Evolutionary conservation across 2,113 vertebrate genomes (phyloP).

Genomic region (Macrotus californicus): DNA sequence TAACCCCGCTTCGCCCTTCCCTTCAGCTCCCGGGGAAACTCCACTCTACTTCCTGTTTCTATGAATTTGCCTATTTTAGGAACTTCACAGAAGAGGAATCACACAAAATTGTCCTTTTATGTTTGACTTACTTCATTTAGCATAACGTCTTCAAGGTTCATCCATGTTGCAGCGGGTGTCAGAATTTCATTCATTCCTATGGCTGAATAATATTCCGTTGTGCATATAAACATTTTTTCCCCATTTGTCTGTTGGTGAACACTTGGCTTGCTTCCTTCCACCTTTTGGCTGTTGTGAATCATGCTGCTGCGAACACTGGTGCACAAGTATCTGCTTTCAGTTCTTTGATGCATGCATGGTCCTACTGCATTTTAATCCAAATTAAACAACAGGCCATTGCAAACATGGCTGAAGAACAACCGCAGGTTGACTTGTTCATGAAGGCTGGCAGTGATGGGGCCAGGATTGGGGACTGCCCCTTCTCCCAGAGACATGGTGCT

Average conservation of each 20-base stretch:
- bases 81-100: background rate
- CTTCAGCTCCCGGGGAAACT: background rate
- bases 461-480: constrained; percentile 75
- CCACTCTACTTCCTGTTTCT: background rate
- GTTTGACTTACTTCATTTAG: background rate
- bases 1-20: background rate
- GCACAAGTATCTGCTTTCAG: background rate
- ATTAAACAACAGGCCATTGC: background rate
- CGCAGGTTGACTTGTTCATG: too few relatives aligned
- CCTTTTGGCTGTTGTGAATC: background rate
- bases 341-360: background rate
- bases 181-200: background rate
- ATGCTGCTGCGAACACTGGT: background rate
- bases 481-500: constrained; percentile 77
- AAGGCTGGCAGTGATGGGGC: constrained; percentile 92
- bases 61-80: background rate
- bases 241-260: background rate
- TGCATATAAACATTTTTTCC: background rate
- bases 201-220: background rate
- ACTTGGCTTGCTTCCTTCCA: background rate
- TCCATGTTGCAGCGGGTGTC: background rate
- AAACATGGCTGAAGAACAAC: too few relatives aligned
- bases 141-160: background rate
- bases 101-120: background rate
- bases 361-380: background rate